These are phyloP conservation scores for Athetis lepigone DNA, from an alignment of 2,888 invertebrate species.

Conservation along the genomic window DNA sequence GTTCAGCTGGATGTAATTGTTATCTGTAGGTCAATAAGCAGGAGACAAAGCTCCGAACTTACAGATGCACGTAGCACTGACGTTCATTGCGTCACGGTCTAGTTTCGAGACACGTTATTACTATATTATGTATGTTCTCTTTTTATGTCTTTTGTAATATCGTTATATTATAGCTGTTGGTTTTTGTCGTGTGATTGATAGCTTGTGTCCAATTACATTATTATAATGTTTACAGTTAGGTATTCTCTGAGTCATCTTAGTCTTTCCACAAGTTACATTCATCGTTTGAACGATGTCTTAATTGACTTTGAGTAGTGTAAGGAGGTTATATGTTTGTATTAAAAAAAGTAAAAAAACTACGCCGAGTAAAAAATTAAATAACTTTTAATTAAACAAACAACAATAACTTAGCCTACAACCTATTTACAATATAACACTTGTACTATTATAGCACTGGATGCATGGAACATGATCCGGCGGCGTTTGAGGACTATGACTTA, in stretches of 20 bases:
- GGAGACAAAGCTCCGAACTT: conserved; percentile 28
- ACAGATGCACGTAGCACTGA: conserved; percentile 11
- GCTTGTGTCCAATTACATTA: conserved; percentile 16
- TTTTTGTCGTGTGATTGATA: conserved; percentile 33
- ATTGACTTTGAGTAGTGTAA: neutral
- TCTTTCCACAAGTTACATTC: neutral
- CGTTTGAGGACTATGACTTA: conserved; percentile 83
- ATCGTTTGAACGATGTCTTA: neutral
- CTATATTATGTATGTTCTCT: conserved; percentile 4
- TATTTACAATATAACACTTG: conserved; percentile 80
- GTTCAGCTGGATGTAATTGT: conserved; percentile 22
- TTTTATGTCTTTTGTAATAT: conserved; percentile 14
- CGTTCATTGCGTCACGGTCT: conserved; percentile 28
- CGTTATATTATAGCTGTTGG: conserved; percentile 4
- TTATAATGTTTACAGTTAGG: neutral
- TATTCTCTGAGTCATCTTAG: neutral
- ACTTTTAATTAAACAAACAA: conserved; percentile 75
- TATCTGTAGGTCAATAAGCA: conserved; percentile 37
- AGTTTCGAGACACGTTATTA: conserved; percentile 28
- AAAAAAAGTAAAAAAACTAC: conserved; percentile 29
- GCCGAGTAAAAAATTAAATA: conserved; percentile 66
- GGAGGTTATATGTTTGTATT: too few relatives aligned
- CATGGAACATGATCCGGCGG: conserved; percentile 48
- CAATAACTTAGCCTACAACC: conserved; percentile 81
- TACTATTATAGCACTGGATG: conserved; percentile 72